Base-by-base conservation (phyloP, 2,888 invertebrate genomes). In the Holacanthella duospinosa region DNA sequence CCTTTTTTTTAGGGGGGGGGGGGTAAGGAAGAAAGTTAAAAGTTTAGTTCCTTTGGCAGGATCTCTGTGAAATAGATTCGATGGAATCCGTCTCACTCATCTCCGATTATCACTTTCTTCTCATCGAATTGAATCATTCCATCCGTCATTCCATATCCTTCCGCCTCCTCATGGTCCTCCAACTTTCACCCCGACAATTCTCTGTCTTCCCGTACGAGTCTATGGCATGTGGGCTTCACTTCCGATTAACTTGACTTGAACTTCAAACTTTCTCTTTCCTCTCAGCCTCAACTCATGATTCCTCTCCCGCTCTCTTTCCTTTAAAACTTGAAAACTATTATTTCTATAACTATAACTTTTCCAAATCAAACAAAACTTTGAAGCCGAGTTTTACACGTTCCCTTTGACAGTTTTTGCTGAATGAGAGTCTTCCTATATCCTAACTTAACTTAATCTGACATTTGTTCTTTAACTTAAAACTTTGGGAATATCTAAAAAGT, bases 281-380 rank as follows among this genome's bases (percentile, higher is more conserved):
- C 16, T 36, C 36, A 36, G 36, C 36, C 36, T 36, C 16, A 36
- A n/a, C n/a, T n/a, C n/a, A n/a, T n/a, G n/a, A n/a, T n/a, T n/a
- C n/a, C n/a, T n/a, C n/a, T n/a, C 36, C 36, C 36, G 16, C 6
- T 36, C 9, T 36, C 36, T 36, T 36, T 16, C 9, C 36, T 16
- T 9, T 9, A 9, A 48, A 48, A 48, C 19, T 48, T 48, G 48
- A 21, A 21, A 48, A 48, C 48, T 48, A 48, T 48, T 48, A 48
- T 48, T 48, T 36, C 48, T 4, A 48, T 48, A 48, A 48, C 48
- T 48, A n/a, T 48, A n/a, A 9, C 48, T 48, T 21, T 48, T 48
- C 48, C 48, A 48, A 48, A 48, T 48, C 48, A 48, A 48, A 48
- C 48, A 48, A 48, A 48, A 48, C 48, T 48, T 48, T 48, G n/a